A percentile compares a stretch with the other conserved stretches of the same genome.
These are phyloP conservation scores for Julus scanicus DNA, from an alignment of 2,888 invertebrate genomes.

Conservation along the genomic window DNA sequence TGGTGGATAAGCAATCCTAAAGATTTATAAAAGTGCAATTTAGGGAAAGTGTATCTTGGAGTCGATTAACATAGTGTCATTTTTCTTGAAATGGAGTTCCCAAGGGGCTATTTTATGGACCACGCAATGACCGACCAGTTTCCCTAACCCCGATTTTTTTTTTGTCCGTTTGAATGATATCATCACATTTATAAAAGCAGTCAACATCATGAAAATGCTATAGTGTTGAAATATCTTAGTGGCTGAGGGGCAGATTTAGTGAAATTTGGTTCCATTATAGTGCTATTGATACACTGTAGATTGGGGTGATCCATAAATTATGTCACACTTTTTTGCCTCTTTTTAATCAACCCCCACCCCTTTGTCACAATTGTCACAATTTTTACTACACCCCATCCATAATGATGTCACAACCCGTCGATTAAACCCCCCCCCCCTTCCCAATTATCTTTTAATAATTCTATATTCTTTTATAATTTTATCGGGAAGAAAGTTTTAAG, in stretches of 20 bases:
- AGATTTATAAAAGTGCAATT: background rate
- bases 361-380: too few species aligned
- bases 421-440: too few species aligned
- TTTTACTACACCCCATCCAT: too few species aligned
- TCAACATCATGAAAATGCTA: background rate
- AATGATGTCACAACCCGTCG: too few species aligned
- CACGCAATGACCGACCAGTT: background rate
- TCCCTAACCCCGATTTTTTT: constrained; percentile 8
- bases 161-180: background rate
- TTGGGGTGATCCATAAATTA: too few species aligned
- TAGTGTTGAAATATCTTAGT: background rate
- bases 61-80: background rate
- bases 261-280: background rate
- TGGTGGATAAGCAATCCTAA: background rate
- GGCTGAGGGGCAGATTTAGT: background rate
- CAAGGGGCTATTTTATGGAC: constrained; percentile 16
- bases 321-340: too few species aligned
- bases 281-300: constrained; percentile 1
- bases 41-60: background rate
- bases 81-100: background rate
- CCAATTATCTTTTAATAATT: too few species aligned
- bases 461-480: too few species aligned
- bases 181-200: constrained; percentile 13
- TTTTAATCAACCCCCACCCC: too few species aligned
- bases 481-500: too few species aligned